Evolutionary conservation across 2,797 vertebrate species (phyloP).

Genomic region (Pseudotriccus pelzelni): DNA sequence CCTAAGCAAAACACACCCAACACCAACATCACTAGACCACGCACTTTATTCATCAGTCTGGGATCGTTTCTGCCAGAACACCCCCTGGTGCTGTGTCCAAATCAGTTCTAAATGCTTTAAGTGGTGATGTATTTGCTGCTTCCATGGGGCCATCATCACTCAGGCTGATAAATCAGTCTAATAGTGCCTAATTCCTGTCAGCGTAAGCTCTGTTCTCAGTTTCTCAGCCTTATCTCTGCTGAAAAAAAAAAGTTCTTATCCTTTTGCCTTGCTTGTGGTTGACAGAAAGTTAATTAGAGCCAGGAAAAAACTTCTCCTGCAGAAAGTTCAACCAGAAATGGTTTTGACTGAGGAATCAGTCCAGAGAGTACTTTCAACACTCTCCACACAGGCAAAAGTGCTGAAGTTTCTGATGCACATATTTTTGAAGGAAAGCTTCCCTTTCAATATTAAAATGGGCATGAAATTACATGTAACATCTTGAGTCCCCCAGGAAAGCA

Average conservation of each 20-base stretch:
- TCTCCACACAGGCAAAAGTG: background rate
- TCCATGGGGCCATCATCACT: conserved; percentile 1
- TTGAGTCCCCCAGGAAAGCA: rapidly evolving
- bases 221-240: conserved; percentile 26
- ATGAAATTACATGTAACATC: background rate
- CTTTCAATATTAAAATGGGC: conserved; percentile 6
- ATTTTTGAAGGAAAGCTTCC: background rate
- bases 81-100: background rate
- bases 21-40: background rate
- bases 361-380: background rate
- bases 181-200: conserved; percentile 29
- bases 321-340: background rate
- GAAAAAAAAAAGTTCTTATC: background rate
- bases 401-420: background rate
- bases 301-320: background rate
- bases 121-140: background rate
- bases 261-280: background rate
- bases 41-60: background rate
- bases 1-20: background rate
- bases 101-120: conserved; percentile 19
- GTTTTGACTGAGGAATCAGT: background rate
- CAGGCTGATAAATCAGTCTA: conserved; percentile 32
- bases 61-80: background rate
- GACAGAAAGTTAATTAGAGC: conserved; percentile 49
- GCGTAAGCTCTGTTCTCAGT: conserved; percentile 15